Base-by-base conservation (phyloP, 2,888 invertebrate species). In the Hirtodrosophila alboralis region DNA sequence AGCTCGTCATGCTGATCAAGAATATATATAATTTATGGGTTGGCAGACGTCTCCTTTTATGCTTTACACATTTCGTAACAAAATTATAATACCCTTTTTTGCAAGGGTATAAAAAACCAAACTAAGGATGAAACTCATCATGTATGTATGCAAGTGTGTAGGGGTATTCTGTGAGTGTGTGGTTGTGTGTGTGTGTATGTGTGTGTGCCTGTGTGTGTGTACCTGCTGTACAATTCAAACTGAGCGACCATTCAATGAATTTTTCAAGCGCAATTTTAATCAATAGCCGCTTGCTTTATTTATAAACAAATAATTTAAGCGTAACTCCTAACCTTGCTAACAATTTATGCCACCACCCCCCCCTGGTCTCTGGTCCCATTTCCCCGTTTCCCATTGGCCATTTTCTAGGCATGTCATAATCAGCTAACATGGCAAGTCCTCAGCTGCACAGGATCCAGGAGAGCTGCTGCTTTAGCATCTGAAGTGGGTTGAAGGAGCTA, bases 251-350 rank as follows among this genome's bases (percentile, higher is more conserved):
- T 70, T 62, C 54, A 77, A 72, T 84, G 72, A 72, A 80, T 76
- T 76, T 83, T 80, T 80, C 80, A 80, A 77, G 77, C 67, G 47
- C 53, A 56, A 80, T 75, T 80, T 75, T 75, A 84, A 80, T 80
- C 84, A 80, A 80, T 80, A 84, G 62, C 58, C 44, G 60, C 59
- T 61, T 68, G 64, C 54, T 72, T 68, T 77, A 77, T 80, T 84
- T 80, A 73, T 80, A 80, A 77, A 67, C 81, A 79, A 84, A 74
- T 67, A 74, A 79, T 68, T 69, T 62, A 71, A 74, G 65, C 48
- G 57, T 38, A 47, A 1, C 13, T 4, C 13, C 14, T n/a, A 18
- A 18, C n/a, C 28, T 4, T 9, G n/a, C 34, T 9, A 16, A 21
- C 51, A 16, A n/a, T n/a, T n/a, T n/a, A n/a, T n/a, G 18, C 18